A percentile compares a stretch with the other conserved stretches of the same genome.
These are phyloP conservation scores for Spatula versicolor DNA, from an alignment of 2,797 vertebrate species.

Conservation along the genomic window DNA sequence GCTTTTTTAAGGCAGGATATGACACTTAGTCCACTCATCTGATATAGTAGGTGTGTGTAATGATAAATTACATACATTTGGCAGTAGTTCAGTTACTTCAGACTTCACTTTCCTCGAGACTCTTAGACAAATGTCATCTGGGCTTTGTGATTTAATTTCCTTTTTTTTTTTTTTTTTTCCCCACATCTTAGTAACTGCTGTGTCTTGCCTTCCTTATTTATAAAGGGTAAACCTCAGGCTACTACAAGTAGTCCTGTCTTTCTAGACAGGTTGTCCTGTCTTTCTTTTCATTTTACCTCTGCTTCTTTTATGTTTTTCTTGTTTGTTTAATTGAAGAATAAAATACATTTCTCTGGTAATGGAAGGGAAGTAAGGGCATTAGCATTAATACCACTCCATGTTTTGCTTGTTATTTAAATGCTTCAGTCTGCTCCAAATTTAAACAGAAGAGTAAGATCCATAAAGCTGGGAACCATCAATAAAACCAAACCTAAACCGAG, in stretches of 20 bases:
- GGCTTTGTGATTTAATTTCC: constrained; percentile 1
- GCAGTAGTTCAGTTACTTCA: constrained; percentile 6
- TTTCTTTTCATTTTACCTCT: neutral
- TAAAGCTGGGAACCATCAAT: neutral
- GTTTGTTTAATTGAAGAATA: neutral
- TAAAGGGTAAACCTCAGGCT: neutral
- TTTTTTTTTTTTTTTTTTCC: neutral
- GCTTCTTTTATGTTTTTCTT: neutral
- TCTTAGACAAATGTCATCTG: neutral
- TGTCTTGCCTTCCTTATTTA: neutral
- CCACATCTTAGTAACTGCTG: neutral
- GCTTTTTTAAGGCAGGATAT: neutral
- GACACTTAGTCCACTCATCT: neutral
- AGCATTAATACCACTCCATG: neutral
- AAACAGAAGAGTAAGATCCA: neutral
- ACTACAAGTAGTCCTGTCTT: neutral
- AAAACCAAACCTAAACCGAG: neutral
- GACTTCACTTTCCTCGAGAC: neutral
- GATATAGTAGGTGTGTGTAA: neutral
- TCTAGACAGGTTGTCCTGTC: neutral
- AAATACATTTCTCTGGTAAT: neutral
- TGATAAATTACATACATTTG: constrained; percentile 8
- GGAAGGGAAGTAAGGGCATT: neutral
- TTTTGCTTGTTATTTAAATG: neutral
- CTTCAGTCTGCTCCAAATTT: neutral